Evolutionary conservation across 2,113 vertebrate species (phyloP).

Genomic region (Myrmecophaga tridactyla): DNA sequence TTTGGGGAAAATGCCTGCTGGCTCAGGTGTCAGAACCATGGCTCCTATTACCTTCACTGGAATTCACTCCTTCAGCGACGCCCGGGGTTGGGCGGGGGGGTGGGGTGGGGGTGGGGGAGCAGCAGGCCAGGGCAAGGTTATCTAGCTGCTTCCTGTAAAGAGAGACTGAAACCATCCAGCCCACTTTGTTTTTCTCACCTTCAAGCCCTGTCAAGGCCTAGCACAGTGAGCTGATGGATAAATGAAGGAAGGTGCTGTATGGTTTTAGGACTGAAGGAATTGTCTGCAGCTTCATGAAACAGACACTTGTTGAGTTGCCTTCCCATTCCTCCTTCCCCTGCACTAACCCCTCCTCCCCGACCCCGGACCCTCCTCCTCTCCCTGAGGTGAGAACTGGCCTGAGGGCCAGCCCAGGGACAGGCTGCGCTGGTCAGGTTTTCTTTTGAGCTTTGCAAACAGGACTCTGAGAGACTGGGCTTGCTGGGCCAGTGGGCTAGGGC

Average conservation of each 20-base stretch:
- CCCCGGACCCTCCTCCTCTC: too few species aligned
- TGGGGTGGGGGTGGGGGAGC: not conserved
- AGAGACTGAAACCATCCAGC: fast-evolving
- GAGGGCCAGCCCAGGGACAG: not conserved
- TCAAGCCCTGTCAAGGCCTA: not conserved
- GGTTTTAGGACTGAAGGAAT: not conserved
- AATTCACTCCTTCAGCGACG: not conserved
- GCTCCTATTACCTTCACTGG: not conserved
- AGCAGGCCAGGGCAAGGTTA: not conserved
- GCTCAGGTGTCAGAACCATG: not conserved
- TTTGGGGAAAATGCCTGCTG: not conserved
- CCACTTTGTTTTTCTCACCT: not conserved
- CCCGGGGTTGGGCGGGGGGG: too few species aligned
- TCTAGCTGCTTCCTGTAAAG: not conserved
- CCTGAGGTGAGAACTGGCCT: not conserved
- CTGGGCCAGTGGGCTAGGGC: too few species aligned
- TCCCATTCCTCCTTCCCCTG: not conserved
- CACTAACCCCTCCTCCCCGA: too few species aligned
- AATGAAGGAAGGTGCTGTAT: not conserved
- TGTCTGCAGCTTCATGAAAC: too few species aligned
- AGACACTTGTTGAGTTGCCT: not conserved
- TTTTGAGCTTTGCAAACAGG: too few species aligned
- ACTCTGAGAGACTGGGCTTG: not conserved
- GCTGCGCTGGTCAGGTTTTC: too few species aligned
- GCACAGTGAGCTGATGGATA: too few species aligned